Conservation (phyloP, 2,113 vertebrate species). For the Ailurus styani region DNA sequence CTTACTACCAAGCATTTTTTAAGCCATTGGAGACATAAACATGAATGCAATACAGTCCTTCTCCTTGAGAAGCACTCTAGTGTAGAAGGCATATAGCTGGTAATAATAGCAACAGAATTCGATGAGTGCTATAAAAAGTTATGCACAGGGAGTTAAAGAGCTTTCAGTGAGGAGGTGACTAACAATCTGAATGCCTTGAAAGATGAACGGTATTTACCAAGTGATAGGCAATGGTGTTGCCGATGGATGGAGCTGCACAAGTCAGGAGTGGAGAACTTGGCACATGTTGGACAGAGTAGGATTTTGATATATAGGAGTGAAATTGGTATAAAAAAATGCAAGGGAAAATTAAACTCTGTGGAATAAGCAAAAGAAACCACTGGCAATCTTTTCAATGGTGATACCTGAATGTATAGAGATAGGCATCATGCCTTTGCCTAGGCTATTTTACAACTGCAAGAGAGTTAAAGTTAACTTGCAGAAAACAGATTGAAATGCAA, state of each 20-base stretch:
- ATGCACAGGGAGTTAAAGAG: background rate
- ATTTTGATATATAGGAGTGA: background rate
- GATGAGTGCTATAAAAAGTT: background rate
- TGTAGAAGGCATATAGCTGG: background rate
- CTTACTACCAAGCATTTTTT: background rate
- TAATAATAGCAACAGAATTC: background rate
- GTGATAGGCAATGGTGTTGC: background rate
- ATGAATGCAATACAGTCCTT: background rate
- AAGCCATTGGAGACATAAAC: background rate
- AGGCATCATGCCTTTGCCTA: background rate
- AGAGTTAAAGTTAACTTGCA: background rate
- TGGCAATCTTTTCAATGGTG: background rate
- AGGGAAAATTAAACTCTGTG: background rate
- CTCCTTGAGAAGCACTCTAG: background rate
- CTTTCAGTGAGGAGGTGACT: background rate
- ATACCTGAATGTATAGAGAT: background rate
- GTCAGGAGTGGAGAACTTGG: background rate
- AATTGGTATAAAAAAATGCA: background rate
- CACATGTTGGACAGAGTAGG: rapidly evolving
- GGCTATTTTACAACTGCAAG: background rate
- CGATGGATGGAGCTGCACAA: background rate
- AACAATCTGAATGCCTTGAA: background rate
- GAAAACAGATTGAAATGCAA: background rate
- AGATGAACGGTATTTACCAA: background rate
- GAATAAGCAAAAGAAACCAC: background rate